Evolutionary conservation across 2,888 invertebrate species (phyloP).

Genomic region (Dorcus parallelipipedus): DNA sequence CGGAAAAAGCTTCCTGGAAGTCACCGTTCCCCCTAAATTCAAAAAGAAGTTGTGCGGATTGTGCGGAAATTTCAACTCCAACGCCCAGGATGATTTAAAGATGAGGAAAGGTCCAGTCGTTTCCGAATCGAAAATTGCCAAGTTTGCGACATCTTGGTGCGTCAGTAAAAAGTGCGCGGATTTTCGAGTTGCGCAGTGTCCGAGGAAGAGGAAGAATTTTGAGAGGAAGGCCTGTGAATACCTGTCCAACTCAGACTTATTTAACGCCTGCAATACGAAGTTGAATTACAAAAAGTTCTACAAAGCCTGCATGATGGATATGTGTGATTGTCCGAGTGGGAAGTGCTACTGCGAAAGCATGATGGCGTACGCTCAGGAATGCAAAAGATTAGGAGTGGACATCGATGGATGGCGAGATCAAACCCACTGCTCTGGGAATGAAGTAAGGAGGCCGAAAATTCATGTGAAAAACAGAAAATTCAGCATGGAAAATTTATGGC

Average conservation of each 20-base stretch:
- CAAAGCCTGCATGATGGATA: slow-evolving; percentile 79
- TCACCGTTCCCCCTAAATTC: slow-evolving; percentile 71
- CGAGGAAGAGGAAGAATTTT: slow-evolving; percentile 34
- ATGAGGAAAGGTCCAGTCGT: slow-evolving; percentile 65
- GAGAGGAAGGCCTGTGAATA: slow-evolving; percentile 38
- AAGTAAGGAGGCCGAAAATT: slow-evolving; percentile 13
- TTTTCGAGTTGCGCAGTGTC: slow-evolving; percentile 49
- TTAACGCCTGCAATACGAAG: slow-evolving; percentile 74
- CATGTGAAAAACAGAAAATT: background rate
- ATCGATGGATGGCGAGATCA: slow-evolving; percentile 67
- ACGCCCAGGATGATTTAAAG: slow-evolving; percentile 77
- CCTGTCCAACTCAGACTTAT: slow-evolving; percentile 52
- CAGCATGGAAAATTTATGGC: background rate
- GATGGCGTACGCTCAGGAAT: slow-evolving; percentile 85
- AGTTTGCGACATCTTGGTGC: slow-evolving; percentile 88
- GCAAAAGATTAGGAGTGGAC: slow-evolving; percentile 71
- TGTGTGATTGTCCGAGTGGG: slow-evolving; percentile 80
- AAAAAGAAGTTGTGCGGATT: slow-evolving; percentile 82
- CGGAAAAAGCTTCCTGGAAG: slow-evolving; percentile 87
- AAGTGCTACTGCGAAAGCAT: slow-evolving; percentile 88
- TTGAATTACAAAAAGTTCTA: slow-evolving; percentile 80
- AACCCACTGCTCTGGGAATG: slow-evolving; percentile 17
- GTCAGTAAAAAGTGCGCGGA: slow-evolving; percentile 73
- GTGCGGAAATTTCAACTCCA: slow-evolving; percentile 91
- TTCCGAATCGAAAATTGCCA: slow-evolving; percentile 60